Conservation (phyloP, 2,113 vertebrate genomes). For the Colius striatus region DNA sequence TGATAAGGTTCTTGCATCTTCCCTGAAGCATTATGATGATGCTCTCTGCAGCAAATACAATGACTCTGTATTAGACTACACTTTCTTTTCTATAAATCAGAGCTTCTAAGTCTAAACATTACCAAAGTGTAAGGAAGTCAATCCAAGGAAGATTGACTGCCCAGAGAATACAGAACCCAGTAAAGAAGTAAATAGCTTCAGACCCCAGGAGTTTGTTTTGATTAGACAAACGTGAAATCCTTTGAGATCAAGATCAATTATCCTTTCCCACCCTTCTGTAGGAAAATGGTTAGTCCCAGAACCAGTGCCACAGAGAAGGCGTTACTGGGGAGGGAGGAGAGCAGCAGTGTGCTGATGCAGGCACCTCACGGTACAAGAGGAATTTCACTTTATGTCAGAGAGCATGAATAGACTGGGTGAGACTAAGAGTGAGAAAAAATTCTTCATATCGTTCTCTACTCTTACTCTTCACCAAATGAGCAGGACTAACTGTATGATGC, state of each 20-base stretch:
- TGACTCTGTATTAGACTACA: background rate
- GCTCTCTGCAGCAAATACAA: background rate
- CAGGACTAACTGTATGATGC: background rate
- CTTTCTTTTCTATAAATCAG: background rate
- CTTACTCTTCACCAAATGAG: background rate
- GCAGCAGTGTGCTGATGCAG: background rate
- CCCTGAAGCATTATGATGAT: background rate
- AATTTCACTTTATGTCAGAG: background rate
- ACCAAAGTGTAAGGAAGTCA: background rate
- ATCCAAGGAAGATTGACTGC: background rate
- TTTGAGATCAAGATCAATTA: background rate
- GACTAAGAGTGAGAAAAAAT: background rate
- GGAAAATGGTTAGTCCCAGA: background rate
- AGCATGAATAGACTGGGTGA: background rate
- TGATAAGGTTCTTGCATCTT: background rate
- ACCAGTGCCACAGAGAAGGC: background rate
- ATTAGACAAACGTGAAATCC: background rate
- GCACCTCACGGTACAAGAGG: too few relatives aligned
- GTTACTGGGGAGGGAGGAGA: too few relatives aligned
- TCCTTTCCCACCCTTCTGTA: background rate
- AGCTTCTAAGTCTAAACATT: background rate
- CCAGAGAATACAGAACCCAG: background rate
- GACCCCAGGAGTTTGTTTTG: background rate
- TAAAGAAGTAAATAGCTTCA: background rate
- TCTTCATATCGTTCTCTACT: background rate